Conservation (phyloP, 2,888 invertebrate species). For the Ophion ventricosus region DNA sequence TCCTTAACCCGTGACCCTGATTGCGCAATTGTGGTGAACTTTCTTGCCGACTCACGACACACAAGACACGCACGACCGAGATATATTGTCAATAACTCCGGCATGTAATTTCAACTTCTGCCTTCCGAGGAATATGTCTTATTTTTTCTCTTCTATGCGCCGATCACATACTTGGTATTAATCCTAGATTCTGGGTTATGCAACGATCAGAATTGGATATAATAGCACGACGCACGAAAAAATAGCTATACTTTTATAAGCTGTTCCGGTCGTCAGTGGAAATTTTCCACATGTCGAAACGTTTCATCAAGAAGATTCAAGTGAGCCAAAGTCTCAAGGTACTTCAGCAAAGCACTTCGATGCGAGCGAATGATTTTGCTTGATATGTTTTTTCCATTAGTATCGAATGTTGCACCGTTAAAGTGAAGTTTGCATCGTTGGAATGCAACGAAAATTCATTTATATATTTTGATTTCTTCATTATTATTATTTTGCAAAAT, state of each 20-base stretch:
- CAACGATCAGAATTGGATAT: slow-evolving; percentile 10
- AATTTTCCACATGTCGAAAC: not conserved
- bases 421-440: too few species aligned
- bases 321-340: not conserved
- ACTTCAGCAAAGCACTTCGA: not conserved
- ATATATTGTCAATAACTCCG: slow-evolving; percentile 41
- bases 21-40: slow-evolving; percentile 69
- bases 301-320: not conserved
- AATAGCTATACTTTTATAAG: not conserved
- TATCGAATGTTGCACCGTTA: too few species aligned
- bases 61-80: slow-evolving; percentile 28
- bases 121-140: slow-evolving; percentile 16
- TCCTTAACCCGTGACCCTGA: slow-evolving; percentile 72
- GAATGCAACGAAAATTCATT: too few species aligned
- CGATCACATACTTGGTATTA: slow-evolving; percentile 19
- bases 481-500: too few species aligned
- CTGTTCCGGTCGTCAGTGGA: not conserved
- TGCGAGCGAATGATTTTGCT: not conserved
- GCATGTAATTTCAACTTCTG: slow-evolving; percentile 42
- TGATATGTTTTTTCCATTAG: not conserved
- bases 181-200: slow-evolving; percentile 16
- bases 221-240: not conserved
- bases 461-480: too few species aligned
- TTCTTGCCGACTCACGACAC: slow-evolving; percentile 69
- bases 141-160: slow-evolving; percentile 12